Percentiles rank a stretch among this genome's conserved stretches.
Evolutionary conservation across 2,797 vertebrate genomes (phyloP).

Genomic region (Geotria australis): DNA sequence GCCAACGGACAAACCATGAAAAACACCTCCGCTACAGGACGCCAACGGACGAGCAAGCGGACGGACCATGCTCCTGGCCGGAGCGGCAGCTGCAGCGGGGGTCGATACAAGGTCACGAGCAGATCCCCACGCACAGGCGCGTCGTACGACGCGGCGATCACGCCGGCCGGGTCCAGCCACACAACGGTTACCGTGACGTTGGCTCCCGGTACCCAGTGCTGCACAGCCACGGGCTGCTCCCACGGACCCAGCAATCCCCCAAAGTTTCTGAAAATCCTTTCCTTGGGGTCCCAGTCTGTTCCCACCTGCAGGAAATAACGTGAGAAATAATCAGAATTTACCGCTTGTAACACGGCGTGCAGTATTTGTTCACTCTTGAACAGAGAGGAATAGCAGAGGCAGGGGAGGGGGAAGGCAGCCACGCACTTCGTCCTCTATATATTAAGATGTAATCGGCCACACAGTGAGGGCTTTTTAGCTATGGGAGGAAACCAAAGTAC

Average conservation of each 20-base stretch:
- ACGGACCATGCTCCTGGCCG: slow-evolving; percentile 72
- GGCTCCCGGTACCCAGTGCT: slow-evolving; percentile 74
- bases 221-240: slow-evolving; percentile 77
- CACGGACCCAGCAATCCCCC: slow-evolving; percentile 65
- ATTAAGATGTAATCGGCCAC: too few relatives aligned
- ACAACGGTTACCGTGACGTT: slow-evolving; percentile 77
- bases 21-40: slow-evolving; percentile 55
- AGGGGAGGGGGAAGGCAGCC: too few relatives aligned
- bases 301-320: slow-evolving; percentile 31
- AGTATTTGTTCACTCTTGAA: too few relatives aligned
- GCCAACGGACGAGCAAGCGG: slow-evolving; percentile 80
- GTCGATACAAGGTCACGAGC: slow-evolving; percentile 80
- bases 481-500: too few relatives aligned
- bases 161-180: slow-evolving; percentile 77
- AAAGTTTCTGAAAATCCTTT: slow-evolving; percentile 71
- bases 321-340: too few relatives aligned
- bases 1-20: slow-evolving; percentile 60
- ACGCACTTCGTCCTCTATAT: too few relatives aligned
- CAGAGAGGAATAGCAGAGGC: too few relatives aligned
- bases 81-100: slow-evolving; percentile 64
- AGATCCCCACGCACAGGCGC: slow-evolving; percentile 65
- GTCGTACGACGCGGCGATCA: slow-evolving; percentile 87
- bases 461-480: too few relatives aligned
- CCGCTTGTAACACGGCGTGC: too few relatives aligned
- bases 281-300: slow-evolving; percentile 90